phyloP scores from a whole-genome alignment of 1,140 invertebrate species.

The Nautilus pompilius region DNA sequence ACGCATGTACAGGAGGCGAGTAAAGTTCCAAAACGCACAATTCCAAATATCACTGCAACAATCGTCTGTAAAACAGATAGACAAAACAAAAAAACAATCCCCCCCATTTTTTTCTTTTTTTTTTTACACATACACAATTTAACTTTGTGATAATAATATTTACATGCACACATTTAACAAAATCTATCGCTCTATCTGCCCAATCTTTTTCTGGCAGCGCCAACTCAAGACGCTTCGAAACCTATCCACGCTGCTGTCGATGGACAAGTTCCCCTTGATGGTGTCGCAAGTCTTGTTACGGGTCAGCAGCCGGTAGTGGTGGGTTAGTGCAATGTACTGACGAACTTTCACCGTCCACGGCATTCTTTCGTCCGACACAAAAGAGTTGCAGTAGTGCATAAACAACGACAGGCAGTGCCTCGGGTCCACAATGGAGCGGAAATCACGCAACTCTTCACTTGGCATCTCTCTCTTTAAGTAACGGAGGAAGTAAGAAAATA shows the following conservation, averaged over 20 bases:
- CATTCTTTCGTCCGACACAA: not conserved
- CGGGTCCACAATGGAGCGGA: not conserved
- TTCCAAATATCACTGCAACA: too few species aligned
- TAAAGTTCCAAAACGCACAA: too few species aligned
- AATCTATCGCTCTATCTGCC: too few species aligned
- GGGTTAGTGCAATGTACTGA: not conserved
- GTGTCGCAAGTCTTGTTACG: not conserved
- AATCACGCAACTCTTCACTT: not conserved
- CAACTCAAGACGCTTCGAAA: not conserved
- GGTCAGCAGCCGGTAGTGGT: not conserved
- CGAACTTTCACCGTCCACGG: not conserved
- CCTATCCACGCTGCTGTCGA: not conserved
- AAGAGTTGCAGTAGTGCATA: slow-evolving; percentile 1
- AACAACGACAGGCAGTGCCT: not conserved
- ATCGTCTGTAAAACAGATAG: too few species aligned
- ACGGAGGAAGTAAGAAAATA: not conserved
- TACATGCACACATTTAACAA: too few species aligned
- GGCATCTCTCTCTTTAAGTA: not conserved
- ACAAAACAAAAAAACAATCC: too few species aligned
- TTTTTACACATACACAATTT: too few species aligned
- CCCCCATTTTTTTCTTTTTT: too few species aligned
- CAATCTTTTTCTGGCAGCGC: not conserved
- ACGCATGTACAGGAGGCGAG: too few species aligned
- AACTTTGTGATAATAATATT: too few species aligned
- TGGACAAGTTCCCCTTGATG: not conserved